Percentiles rank a stretch among this genome's conserved stretches.
Conservation (phyloP, 2,113 vertebrate genomes). For the Petroica traversi region DNA sequence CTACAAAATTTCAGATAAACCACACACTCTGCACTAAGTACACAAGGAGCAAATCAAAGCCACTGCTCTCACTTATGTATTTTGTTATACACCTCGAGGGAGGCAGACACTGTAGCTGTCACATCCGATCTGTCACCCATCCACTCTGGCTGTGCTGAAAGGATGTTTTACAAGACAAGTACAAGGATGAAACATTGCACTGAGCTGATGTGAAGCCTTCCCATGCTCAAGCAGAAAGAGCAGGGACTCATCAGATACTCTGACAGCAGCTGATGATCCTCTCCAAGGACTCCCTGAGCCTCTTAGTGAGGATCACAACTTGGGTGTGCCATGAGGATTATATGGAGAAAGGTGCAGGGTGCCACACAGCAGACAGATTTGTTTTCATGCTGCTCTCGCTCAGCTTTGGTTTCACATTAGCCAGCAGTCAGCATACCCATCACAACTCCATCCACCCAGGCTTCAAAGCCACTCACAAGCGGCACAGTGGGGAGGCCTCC, state of each 20-base stretch:
- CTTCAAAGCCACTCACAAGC: not conserved
- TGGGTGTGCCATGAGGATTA: accelerated
- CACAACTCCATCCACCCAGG: not conserved
- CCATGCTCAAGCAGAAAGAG: not conserved
- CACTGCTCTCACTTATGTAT: accelerated
- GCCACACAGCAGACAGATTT: not conserved
- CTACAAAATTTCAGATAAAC: not conserved
- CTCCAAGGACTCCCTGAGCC: not conserved
- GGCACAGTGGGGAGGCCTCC: not conserved
- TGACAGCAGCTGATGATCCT: not conserved
- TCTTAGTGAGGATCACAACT: not conserved
- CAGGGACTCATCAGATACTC: not conserved
- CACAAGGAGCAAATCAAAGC: not conserved
- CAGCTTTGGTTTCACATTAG: not conserved
- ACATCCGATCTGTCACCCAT: not conserved
- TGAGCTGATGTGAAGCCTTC: not conserved
- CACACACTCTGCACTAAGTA: not conserved
- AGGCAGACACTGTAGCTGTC: not conserved
- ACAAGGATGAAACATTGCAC: accelerated
- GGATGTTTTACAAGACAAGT: not conserved
- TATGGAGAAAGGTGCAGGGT: not conserved
- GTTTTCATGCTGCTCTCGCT: not conserved
- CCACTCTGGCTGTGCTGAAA: not conserved
- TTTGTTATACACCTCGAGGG: not conserved
- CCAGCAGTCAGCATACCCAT: accelerated